phyloP scores from a whole-genome alignment of 2,113 vertebrate genomes.

The Anoura caudifer region DNA sequence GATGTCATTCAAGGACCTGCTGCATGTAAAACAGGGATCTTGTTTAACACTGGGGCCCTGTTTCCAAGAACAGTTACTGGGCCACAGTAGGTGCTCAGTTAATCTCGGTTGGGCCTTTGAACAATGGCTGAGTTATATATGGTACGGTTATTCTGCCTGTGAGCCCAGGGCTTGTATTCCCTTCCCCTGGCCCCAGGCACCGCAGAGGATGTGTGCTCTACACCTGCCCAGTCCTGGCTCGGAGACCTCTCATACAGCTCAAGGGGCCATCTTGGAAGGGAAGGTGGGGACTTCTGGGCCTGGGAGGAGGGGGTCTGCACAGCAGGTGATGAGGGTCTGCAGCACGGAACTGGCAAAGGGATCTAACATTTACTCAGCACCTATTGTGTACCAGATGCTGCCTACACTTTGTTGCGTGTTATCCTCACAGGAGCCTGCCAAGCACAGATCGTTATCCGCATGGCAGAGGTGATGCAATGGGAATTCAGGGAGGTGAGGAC shows the following conservation, averaged over 20 bases:
- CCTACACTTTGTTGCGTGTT: background rate
- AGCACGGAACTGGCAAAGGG: background rate
- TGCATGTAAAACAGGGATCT: background rate
- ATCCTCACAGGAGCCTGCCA: background rate
- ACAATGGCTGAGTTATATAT: background rate
- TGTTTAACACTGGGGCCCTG: background rate
- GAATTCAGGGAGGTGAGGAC: background rate
- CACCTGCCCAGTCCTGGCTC: background rate
- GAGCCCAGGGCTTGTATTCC: background rate
- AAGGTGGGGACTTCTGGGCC: background rate
- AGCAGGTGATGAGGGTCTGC: background rate
- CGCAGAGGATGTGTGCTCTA: background rate
- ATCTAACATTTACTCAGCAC: background rate
- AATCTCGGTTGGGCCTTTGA: background rate
- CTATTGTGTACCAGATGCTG: background rate
- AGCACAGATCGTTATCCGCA: background rate
- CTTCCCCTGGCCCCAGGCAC: background rate
- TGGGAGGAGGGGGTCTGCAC: background rate
- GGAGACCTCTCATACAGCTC: background rate
- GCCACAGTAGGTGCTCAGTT: background rate
- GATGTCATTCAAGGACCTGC: background rate
- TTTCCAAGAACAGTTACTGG: background rate
- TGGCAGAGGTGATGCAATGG: background rate
- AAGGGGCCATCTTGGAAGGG: background rate
- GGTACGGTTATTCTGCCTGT: background rate